These are phyloP conservation scores for Squalus acanthias DNA, from an alignment of 2,797 vertebrate species.

Conservation along the genomic window DNA sequence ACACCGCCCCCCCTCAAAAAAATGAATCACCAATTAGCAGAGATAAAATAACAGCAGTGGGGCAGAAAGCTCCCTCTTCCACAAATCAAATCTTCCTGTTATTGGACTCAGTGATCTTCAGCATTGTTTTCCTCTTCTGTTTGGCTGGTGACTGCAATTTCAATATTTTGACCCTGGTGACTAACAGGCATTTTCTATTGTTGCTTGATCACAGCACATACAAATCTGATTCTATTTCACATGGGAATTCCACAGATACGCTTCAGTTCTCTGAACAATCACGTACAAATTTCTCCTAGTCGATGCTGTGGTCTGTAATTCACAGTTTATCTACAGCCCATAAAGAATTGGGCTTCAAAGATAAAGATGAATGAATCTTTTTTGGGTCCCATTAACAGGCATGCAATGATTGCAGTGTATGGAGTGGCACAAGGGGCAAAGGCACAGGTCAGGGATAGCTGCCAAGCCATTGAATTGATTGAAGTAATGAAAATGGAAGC, in stretches of 20 bases:
- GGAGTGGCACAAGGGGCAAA: not conserved
- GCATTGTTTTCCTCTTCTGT: not conserved
- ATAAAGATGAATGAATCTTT: not conserved
- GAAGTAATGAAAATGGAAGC: constrained; percentile 21
- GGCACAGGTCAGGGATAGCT: not conserved
- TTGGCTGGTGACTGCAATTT: not conserved
- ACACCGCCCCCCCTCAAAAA: not conserved
- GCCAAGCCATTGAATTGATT: constrained; percentile 25
- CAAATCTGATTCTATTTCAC: constrained; percentile 12
- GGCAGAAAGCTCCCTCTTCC: not conserved
- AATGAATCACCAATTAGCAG: not conserved
- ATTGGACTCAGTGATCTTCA: not conserved
- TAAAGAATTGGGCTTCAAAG: not conserved
- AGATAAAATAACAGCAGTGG: not conserved
- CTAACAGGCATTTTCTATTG: not conserved
- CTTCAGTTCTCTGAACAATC: not conserved
- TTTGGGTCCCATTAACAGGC: not conserved
- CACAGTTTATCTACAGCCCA: not conserved
- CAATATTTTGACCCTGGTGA: not conserved
- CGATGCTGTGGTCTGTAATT: not conserved
- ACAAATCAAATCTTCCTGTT: not conserved
- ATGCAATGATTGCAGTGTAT: not conserved
- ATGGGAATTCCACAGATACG: not conserved
- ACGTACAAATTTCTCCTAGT: not conserved
- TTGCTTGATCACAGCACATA: not conserved